These are phyloP conservation scores for Epinotia ramella DNA, from an alignment of 2,888 invertebrate genomes.

Conservation along the genomic window DNA sequence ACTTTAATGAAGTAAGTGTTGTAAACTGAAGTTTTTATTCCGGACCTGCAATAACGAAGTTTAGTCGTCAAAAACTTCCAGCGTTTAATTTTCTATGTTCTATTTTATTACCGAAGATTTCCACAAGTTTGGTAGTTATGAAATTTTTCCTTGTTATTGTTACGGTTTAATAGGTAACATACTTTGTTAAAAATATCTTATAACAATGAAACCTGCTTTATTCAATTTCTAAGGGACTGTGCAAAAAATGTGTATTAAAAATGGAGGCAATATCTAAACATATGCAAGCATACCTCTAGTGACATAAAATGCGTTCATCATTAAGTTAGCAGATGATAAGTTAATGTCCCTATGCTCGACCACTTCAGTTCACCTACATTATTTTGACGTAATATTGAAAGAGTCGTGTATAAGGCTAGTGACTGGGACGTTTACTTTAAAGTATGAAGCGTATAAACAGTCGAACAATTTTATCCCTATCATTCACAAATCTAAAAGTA, in stretches of 20 bases:
- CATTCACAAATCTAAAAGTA: too few species aligned
- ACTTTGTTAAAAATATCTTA: background rate
- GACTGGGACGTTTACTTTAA: too few species aligned
- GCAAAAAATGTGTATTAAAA: background rate
- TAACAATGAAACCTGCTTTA: background rate
- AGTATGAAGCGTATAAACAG: too few species aligned
- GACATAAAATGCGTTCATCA: too few species aligned
- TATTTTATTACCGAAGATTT: constrained; percentile 38
- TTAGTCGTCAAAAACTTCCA: constrained; percentile 37
- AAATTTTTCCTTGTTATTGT: constrained; percentile 3
- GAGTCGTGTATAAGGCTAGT: too few species aligned
- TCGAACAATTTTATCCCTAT: too few species aligned
- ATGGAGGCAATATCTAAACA: background rate
- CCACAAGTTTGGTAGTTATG: constrained; percentile 25
- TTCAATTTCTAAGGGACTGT: background rate
- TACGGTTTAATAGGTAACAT: background rate
- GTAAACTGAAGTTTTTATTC: constrained; percentile 38
- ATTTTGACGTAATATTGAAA: too few species aligned
- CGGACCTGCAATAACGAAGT: constrained; percentile 30
- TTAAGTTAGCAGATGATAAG: too few species aligned
- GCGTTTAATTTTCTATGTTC: constrained; percentile 26
- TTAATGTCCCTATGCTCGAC: too few species aligned
- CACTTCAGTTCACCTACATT: too few species aligned
- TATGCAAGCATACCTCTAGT: too few species aligned
- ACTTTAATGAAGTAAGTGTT: constrained; percentile 30